Evolutionary conservation across 1,140 invertebrate genomes (phyloP).

Genomic region (Babylonia areolata): DNA sequence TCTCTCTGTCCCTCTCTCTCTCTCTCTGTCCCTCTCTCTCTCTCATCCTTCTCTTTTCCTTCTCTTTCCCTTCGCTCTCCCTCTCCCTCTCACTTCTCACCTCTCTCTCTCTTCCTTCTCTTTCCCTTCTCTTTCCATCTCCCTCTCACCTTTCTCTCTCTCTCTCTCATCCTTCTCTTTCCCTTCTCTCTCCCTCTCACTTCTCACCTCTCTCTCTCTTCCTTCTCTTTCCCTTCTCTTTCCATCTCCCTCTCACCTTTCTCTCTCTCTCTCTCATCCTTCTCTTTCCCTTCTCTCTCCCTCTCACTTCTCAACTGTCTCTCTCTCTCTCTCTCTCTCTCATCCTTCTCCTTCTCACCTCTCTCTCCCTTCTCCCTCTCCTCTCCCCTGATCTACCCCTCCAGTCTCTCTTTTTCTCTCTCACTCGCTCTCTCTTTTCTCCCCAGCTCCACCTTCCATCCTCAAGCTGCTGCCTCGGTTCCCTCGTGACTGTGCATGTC

Average conservation of each 20-base stretch:
- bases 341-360: background rate
- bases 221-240: too few species aligned
- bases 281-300: background rate
- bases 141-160: background rate
- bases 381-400: background rate
- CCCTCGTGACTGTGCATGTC: background rate
- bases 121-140: background rate
- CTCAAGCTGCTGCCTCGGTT: background rate
- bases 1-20: background rate
- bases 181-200: background rate
- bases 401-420: background rate
- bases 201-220: background rate
- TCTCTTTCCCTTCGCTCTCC: background rate
- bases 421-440: background rate
- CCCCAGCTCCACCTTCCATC: too few species aligned
- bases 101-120: background rate
- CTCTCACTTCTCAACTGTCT: background rate
- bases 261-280: background rate
- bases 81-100: background rate
- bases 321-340: constrained; percentile 2
- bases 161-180: background rate
- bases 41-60: background rate
- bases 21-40: constrained; percentile 1
- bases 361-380: background rate
- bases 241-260: background rate